Evolutionary conservation across 1,140 invertebrate genomes (phyloP), one percentile per base, ranked within the genome.

Genomic region (Stegodyphus mimosarum): DNA sequence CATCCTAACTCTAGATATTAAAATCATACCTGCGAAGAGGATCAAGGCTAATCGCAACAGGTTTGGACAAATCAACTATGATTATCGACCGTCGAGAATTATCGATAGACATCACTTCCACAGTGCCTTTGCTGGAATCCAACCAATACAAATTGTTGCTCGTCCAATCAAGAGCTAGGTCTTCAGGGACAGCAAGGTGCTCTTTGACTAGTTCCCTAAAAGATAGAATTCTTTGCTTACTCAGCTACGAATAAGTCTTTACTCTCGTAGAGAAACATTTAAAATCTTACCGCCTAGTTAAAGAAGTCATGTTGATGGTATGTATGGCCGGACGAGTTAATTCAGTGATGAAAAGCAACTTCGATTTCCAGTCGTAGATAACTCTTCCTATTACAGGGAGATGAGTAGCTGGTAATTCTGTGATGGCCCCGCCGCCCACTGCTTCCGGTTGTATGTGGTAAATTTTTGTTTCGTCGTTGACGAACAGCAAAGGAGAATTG

Each of bases 91-190:
- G 88, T 73, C 89, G 87, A 7, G 87, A 87, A 9, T 90, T 91
- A 83, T 91, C 89, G n/a, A 91, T 66, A 13, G 90, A 88, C 9
- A 89, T 89, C 0, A 91, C 90, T 83, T 90, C 90, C 0, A 92
- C 88, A 5, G 88, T 90, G 64, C 90, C 89, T 73, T 90, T 88
- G 6, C 87, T 87, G 64, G 88, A 88, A 86, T 92, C 91, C 6
- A 90, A 89, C 91, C 91, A 92, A 86, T 91, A 92, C 18, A 93
- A 74, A 85, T 92, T 93, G 6, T 90, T 87, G 2, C 90, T 90
- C 55, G 91, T 89, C 89, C 90, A 91, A 80, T 92, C 92, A 85
- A 90, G 90, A 18, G 90, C 91, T 55, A 92, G 69, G 49, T 90
- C 90, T 67, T 86, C 63, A 17, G 90, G 88, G 10, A 89, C 89